Evolutionary conservation across 2,888 invertebrate genomes (phyloP).

Genomic region (Ormyrus labotus): DNA sequence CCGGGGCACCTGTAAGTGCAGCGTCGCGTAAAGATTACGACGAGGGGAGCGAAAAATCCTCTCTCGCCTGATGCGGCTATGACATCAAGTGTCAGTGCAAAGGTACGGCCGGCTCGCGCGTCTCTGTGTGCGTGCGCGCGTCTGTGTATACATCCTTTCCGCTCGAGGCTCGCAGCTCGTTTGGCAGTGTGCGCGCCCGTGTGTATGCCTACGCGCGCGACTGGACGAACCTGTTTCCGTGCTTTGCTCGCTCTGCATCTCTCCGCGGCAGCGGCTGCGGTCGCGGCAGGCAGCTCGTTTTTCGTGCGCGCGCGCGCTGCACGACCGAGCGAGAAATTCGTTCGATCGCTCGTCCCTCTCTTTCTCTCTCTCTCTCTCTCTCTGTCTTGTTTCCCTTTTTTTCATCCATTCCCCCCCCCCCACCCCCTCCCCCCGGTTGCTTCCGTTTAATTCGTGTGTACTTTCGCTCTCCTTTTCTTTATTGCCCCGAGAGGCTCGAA

Average conservation of each 20-base stretch:
- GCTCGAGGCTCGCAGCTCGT: neutral
- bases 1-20: neutral
- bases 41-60: conserved; percentile 13
- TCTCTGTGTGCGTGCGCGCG: neutral
- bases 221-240: conserved; percentile 57
- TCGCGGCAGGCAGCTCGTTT: conserved; percentile 38
- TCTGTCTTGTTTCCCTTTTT: conserved; percentile 12
- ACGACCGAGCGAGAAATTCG: conserved; percentile 37
- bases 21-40: conserved; percentile 25
- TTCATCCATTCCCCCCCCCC: neutral
- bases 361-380: conserved; percentile 3
- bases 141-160: neutral
- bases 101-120: conserved; percentile 16
- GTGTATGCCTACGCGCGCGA: conserved; percentile 18
- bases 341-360: conserved; percentile 23
- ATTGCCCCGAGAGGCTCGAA: neutral
- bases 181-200: neutral
- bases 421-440: neutral
- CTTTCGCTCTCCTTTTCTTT: conserved; percentile 13
- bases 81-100: conserved; percentile 45
- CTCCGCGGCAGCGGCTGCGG: neutral
- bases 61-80: conserved; percentile 12
- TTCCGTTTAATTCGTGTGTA: conserved; percentile 48
- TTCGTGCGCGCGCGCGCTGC: conserved; percentile 5
- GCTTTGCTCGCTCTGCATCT: conserved; percentile 40